phyloP scores from a whole-genome alignment of 2,888 invertebrate species.

The Trissolcus japonicus region DNA sequence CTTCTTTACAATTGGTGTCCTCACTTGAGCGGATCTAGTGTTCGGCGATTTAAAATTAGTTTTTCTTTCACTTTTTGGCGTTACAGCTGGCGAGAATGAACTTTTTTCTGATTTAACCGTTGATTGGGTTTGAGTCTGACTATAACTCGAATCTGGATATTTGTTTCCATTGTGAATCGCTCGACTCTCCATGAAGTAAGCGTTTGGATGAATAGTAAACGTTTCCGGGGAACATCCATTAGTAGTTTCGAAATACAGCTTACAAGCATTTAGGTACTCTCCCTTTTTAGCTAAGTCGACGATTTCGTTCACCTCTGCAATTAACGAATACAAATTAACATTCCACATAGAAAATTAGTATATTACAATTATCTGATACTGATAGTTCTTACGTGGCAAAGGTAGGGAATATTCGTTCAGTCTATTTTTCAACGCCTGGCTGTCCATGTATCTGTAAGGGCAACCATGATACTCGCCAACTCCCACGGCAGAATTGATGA shows the following conservation, averaged over 20 bases:
- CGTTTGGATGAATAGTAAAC: constrained; percentile 92
- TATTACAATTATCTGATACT: too few species aligned
- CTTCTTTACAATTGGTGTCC: constrained; percentile 47
- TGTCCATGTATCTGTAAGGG: constrained; percentile 91
- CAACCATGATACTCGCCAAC: constrained; percentile 94
- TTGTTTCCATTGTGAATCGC: constrained; percentile 61
- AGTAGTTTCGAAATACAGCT: constrained; percentile 87
- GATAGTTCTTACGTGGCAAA: constrained; percentile 78
- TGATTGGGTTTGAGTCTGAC: not conserved
- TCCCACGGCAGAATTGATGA: constrained; percentile 86
- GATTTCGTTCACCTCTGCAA: constrained; percentile 84
- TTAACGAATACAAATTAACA: not conserved
- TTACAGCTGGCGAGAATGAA: constrained; percentile 5
- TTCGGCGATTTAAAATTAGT: constrained; percentile 5
- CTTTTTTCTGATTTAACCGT: constrained; percentile 2
- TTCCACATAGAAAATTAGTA: not conserved
- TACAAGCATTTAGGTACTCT: constrained; percentile 93
- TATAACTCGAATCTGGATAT: constrained; percentile 23
- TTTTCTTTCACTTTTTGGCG: constrained; percentile 30
- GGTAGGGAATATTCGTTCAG: constrained; percentile 83
- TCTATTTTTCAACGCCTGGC: constrained; percentile 83
- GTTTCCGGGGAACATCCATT: constrained; percentile 82
- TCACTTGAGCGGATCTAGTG: constrained; percentile 1
- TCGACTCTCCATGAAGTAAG: constrained; percentile 84
- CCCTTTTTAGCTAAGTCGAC: constrained; percentile 84